Base-by-base conservation (phyloP, 2,797 vertebrate genomes). In the Bufotes viridis region DNA sequence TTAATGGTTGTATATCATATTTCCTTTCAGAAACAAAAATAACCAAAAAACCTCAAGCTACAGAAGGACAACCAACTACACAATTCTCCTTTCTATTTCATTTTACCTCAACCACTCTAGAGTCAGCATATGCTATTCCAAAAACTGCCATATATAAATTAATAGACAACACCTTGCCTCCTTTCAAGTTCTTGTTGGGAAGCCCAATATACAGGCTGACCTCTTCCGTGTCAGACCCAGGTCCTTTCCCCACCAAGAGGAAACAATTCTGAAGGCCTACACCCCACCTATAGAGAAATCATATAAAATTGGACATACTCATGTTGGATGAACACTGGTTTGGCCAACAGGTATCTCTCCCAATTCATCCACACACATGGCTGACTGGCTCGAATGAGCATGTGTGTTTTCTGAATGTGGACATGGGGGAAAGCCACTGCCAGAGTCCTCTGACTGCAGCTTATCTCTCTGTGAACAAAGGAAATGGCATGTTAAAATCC, bases 41-140 rank as follows among this genome's bases (percentile, higher is more conserved):
- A 34, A 55, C n/a, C 24, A 83, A 34, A 29, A 29, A 83, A 75
- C 55, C 69, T 42, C 82, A 83, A 29, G 24, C 51, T 60, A 72
- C 34, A 14, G 9, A 84, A 60, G 3, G 7, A 57, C 26, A 34
- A 42, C 26, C 53, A 81, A 60, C 17, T 34, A 18, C 13, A 49
- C 18, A 61, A 61, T 11, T 61, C 57, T 49, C 26, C 13, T 17
- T 12, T 60, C 78, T 29, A 3, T 79, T 58, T 58, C 1, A 18
- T 20, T 29, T 7, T 57, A 17, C 3, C n/a, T 26, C 6, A 24
- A n/a, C 51, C 24, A 6, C 51, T 24, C 24, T 24, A 26, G 1
- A 1, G 29, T 69, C 26, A 69, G 24, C 0, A 20, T 74, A 74
- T 49, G 0, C 20, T 74, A 74, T 49, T 49, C 18, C 34, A 74